These are phyloP conservation scores for Rhabdomys dilectus DNA, from an alignment of 2,113 vertebrate species.

Conservation along the genomic window DNA sequence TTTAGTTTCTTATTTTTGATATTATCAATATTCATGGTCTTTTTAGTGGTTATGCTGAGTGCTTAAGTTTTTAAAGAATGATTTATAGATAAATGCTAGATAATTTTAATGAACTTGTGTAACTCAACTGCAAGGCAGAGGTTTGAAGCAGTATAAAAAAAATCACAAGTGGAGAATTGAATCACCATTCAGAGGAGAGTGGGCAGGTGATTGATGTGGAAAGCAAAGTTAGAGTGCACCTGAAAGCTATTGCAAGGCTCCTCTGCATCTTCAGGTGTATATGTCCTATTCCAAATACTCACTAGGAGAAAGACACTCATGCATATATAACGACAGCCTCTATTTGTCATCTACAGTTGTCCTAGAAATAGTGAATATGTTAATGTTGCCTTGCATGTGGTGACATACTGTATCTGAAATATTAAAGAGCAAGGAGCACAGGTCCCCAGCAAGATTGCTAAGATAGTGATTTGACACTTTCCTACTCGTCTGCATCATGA, in stretches of 20 bases:
- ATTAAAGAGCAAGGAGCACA: background rate
- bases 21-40: background rate
- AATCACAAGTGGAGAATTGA: background rate
- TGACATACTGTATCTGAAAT: conserved; percentile 15
- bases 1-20: background rate
- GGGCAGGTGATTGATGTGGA: background rate
- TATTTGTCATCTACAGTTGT: background rate
- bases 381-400: background rate
- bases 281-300: background rate
- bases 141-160: background rate
- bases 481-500: background rate
- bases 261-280: background rate
- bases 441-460: background rate
- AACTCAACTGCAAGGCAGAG: background rate
- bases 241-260: background rate
- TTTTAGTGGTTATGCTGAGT: background rate
- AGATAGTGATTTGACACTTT: background rate
- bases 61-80: background rate
- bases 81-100: background rate
- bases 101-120: background rate
- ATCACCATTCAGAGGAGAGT: background rate
- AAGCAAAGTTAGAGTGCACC: background rate
- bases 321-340: rapidly evolving
- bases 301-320: background rate
- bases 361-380: background rate